Evolutionary conservation across 2,113 vertebrate genomes (phyloP).

Genomic region (Catharus fuscescens): DNA sequence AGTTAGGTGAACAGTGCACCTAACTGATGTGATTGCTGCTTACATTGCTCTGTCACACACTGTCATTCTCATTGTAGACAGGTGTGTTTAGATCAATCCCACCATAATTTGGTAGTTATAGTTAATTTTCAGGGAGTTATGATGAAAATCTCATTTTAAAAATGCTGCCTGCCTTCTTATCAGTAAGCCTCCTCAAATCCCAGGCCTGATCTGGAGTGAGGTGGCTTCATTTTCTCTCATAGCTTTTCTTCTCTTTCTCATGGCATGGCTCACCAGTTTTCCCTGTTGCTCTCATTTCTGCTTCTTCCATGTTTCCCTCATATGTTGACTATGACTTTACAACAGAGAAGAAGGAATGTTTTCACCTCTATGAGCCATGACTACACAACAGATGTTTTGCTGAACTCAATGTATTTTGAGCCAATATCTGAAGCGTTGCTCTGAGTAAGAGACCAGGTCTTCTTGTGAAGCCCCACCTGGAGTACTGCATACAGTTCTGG

Average conservation of each 20-base stretch:
- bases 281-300: neutral
- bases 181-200: neutral
- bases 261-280: neutral
- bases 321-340: neutral
- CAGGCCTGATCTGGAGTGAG: neutral
- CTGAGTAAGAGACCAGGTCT: neutral
- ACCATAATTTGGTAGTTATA: neutral
- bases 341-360: neutral
- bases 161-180: neutral
- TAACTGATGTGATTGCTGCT: neutral
- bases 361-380: neutral
- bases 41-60: rapidly evolving
- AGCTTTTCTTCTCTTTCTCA: neutral
- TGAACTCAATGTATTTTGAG: neutral
- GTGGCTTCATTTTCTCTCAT: neutral
- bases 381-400: neutral
- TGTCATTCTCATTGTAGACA: neutral
- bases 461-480: neutral
- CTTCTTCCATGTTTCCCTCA: neutral
- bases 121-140: neutral
- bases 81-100: neutral
- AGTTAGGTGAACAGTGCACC: neutral
- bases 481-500: neutral
- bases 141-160: neutral
- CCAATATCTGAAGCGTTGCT: neutral